These are phyloP conservation scores for Bellardia bayeri DNA, from an alignment of 2,888 invertebrate species.

Conservation along the genomic window DNA sequence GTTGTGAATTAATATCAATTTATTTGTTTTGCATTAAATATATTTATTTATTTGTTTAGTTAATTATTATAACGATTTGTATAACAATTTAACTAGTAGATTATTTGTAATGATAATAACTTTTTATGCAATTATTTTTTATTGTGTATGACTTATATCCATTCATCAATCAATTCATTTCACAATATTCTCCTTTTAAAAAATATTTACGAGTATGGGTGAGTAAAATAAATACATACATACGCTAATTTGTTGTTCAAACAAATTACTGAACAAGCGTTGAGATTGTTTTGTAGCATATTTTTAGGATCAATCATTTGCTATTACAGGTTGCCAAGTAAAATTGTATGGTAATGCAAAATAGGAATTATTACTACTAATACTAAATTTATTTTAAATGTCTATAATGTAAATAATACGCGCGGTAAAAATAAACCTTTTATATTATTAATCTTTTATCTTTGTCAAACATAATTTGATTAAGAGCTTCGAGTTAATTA, in stretches of 20 bases:
- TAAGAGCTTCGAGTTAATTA: too few species aligned
- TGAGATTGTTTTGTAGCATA: neutral
- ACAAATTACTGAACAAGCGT: too few species aligned
- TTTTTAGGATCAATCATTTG: neutral
- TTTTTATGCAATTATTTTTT: neutral
- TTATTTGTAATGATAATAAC: slow-evolving; percentile 12
- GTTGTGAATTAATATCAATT: neutral
- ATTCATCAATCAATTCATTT: neutral
- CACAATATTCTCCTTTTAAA: neutral
- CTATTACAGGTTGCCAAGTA: too few species aligned
- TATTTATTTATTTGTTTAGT: neutral
- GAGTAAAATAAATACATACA: too few species aligned
- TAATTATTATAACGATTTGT: slow-evolving; percentile 25
- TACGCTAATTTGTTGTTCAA: too few species aligned
- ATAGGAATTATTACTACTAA: too few species aligned
- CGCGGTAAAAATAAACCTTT: too few species aligned
- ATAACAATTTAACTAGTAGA: neutral
- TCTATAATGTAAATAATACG: too few species aligned
- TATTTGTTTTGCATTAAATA: neutral
- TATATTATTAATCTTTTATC: too few species aligned
- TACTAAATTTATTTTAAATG: too few species aligned
- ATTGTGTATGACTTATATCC: slow-evolving; percentile 4
- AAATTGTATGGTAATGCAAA: too few species aligned
- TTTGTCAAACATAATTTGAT: too few species aligned
- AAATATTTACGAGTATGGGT: neutral